A percentile compares a stretch with the other conserved stretches of the same genome.
Evolutionary conservation across 2,888 invertebrate genomes (phyloP).

Genomic region (Limnephilus marmoratus): DNA sequence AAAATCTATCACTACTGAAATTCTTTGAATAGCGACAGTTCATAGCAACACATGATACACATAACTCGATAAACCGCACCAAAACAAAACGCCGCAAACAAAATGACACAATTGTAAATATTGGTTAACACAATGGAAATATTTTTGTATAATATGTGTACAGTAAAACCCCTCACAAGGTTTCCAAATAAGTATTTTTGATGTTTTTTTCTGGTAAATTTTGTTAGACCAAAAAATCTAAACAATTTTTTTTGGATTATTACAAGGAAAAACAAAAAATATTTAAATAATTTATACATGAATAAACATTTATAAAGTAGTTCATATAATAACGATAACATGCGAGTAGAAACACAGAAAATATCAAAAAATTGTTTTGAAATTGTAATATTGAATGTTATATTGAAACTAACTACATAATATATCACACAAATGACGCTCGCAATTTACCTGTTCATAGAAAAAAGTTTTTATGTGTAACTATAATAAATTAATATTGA

Average conservation of each 20-base stretch:
- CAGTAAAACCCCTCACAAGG: not conserved
- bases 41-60: no score
- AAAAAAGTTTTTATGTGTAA: not conserved
- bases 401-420: not conserved
- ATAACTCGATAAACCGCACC: no score
- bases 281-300: not conserved
- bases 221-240: not conserved
- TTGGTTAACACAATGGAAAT: not conserved
- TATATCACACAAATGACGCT: not conserved
- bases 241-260: not conserved
- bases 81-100: no score
- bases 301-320: not conserved
- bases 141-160: not conserved
- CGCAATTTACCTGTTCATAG: not conserved
- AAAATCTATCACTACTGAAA: not conserved
- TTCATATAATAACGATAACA: not conserved
- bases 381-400: not conserved
- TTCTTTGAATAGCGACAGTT: not conserved
- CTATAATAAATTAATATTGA: not conserved
- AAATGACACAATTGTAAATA: not conserved
- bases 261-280: not conserved
- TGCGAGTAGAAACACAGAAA: not conserved
- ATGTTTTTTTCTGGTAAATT: not conserved
- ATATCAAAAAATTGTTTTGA: not conserved
- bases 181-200: not conserved